phyloP scores from a whole-genome alignment of 2,113 vertebrate species.

The Mustela lutreola region DNA sequence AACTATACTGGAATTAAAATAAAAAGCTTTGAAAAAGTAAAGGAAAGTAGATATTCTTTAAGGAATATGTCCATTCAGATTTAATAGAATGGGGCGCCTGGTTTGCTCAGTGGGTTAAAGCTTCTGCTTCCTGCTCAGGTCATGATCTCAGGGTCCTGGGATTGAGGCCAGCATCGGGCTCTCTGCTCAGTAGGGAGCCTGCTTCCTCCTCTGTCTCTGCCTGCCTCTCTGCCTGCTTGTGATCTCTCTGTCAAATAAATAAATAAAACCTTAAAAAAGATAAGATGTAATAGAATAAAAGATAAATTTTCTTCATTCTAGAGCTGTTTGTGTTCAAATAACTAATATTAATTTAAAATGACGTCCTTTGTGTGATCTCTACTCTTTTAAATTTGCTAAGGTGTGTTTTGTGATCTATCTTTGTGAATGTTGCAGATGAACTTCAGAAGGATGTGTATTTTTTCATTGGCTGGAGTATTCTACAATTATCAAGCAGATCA shows the following conservation, averaged over 20 bases:
- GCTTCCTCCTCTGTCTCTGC: no score
- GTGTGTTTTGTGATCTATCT: neutral
- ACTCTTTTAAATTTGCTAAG: neutral
- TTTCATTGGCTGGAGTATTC: neutral
- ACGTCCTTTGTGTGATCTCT: neutral
- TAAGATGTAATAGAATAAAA: neutral
- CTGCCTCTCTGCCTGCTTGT: no score
- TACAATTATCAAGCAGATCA: neutral
- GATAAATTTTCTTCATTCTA: neutral
- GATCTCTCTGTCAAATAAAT: no score
- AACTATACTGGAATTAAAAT: neutral
- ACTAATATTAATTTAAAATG: neutral
- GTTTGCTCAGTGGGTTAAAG: no score
- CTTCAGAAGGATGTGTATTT: neutral
- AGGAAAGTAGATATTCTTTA: neutral
- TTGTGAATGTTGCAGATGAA: neutral
- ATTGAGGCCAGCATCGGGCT: no score
- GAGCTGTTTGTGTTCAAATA: neutral
- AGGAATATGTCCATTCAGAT: neutral
- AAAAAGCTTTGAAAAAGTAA: neutral
- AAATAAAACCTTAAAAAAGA: no score
- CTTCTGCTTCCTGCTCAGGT: no score
- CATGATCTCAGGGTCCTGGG: no score
- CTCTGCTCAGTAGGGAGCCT: no score
- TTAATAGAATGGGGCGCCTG: neutral